These are phyloP conservation scores for Actinemys pallida DNA, from an alignment of 2,113 vertebrate species.

Conservation along the genomic window DNA sequence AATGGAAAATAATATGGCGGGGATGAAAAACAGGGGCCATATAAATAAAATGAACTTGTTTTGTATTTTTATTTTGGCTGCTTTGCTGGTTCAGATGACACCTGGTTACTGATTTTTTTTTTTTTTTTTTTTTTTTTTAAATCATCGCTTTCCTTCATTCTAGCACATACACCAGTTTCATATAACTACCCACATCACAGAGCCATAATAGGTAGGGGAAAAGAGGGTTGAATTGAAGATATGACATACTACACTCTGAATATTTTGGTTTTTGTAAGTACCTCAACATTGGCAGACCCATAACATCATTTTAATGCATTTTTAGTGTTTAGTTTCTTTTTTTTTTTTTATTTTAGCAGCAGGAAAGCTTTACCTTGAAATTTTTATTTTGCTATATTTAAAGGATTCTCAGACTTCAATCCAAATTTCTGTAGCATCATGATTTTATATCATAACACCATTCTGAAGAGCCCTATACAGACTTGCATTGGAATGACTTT, in stretches of 20 bases:
- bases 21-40: not conserved
- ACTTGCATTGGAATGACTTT: not conserved
- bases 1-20: not conserved
- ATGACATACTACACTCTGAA: not conserved
- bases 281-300: not conserved
- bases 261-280: not conserved
- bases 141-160: not conserved
- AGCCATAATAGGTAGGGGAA: rapidly evolving
- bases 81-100: not conserved
- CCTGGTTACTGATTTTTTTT: not conserved
- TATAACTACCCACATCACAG: not conserved
- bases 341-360: not conserved
- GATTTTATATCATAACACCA: not conserved
- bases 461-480: not conserved
- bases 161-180: not conserved
- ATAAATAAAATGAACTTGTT: not conserved
- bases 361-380: not conserved
- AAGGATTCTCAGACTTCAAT: not conserved
- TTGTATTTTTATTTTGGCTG: not conserved
- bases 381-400: not conserved
- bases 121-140: not conserved
- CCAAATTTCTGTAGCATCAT: not conserved
- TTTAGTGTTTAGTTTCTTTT: not conserved
- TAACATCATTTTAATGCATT: not conserved
- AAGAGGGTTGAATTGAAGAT: not conserved